These are phyloP conservation scores for Gulo gulo DNA, from an alignment of 2,113 vertebrate genomes.

Conservation along the genomic window DNA sequence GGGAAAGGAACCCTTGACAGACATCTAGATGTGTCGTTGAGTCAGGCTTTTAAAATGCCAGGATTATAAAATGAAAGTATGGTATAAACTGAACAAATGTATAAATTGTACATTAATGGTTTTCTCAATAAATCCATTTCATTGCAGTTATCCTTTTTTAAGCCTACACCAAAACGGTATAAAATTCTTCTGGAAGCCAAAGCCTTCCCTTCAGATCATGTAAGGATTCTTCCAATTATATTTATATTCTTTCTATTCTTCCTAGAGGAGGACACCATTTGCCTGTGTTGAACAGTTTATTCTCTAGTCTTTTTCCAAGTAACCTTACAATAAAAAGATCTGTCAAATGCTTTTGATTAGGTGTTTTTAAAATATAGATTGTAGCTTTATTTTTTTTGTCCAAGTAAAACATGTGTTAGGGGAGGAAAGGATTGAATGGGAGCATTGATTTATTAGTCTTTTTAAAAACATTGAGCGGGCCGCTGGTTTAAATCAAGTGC, in stretches of 20 bases:
- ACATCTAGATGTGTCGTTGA: slow-evolving; percentile 39
- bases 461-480: slow-evolving; percentile 81
- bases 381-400: slow-evolving; percentile 80
- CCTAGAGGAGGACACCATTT: slow-evolving; percentile 61
- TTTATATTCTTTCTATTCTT: slow-evolving; percentile 80
- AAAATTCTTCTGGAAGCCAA: slow-evolving; percentile 95
- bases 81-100: slow-evolving; percentile 54
- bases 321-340: slow-evolving; percentile 77
- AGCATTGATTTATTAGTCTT: slow-evolving; percentile 83
- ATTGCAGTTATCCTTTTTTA: slow-evolving; percentile 95
- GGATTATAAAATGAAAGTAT: slow-evolving; percentile 38
- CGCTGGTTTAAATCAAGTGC: slow-evolving; percentile 79
- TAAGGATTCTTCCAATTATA: slow-evolving; percentile 84
- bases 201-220: slow-evolving; percentile 97
- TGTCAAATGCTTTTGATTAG: slow-evolving; percentile 81
- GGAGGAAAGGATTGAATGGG: slow-evolving; percentile 75
- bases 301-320: slow-evolving; percentile 76
- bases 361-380: slow-evolving; percentile 74
- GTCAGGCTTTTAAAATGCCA: slow-evolving; percentile 35
- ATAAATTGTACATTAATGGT: slow-evolving; percentile 58
- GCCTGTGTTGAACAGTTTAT: slow-evolving; percentile 80
- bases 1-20: not conserved
- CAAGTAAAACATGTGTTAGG: slow-evolving; percentile 78
- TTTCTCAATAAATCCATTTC: slow-evolving; percentile 63
- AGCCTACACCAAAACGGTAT: slow-evolving; percentile 89